Evolutionary conservation across 1,140 invertebrate species (phyloP).

Genomic region (Cataglyphis hispanica): DNA sequence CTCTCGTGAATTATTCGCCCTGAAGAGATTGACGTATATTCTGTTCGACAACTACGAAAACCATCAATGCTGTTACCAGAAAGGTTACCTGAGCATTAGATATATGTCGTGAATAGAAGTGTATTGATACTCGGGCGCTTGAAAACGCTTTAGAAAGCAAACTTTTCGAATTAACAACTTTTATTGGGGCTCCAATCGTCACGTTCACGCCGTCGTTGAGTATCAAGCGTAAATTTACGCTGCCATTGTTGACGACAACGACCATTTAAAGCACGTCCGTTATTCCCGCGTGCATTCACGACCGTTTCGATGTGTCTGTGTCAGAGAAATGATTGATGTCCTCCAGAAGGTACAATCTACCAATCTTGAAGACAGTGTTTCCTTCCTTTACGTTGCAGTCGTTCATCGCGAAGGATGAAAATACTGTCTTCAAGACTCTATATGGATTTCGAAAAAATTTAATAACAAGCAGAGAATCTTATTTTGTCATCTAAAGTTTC

Average conservation of each 20-base stretch:
- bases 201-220: not conserved
- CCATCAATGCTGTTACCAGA: not conserved
- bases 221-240: slow-evolving; percentile 18
- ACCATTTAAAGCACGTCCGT: slow-evolving; percentile 46
- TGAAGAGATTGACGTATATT: slow-evolving; percentile 27
- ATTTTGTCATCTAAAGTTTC: slow-evolving; percentile 35
- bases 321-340: slow-evolving; percentile 68
- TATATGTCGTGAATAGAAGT: not conserved
- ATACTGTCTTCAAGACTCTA: slow-evolving; percentile 18
- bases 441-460: slow-evolving; percentile 16
- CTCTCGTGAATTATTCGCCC: slow-evolving; percentile 50
- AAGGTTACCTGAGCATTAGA: slow-evolving; percentile 19
- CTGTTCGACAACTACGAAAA: slow-evolving; percentile 9
- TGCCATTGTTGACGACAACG: slow-evolving; percentile 47
- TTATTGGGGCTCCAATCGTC: slow-evolving; percentile 19
- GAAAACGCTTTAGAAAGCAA: slow-evolving; percentile 11
- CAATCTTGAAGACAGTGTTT: not conserved
- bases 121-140: not conserved
- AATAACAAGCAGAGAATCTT: slow-evolving; percentile 1
- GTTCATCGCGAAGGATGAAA: slow-evolving; percentile 31
- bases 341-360: slow-evolving; percentile 60
- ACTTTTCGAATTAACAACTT: slow-evolving; percentile 8
- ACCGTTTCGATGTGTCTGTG: slow-evolving; percentile 39
- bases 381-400: too few species aligned
- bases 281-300: slow-evolving; percentile 38